Evolutionary conservation across 2,888 invertebrate genomes (phyloP), one percentile per base, ranked within the genome.

Genomic region (Drosophila phalerata): DNA sequence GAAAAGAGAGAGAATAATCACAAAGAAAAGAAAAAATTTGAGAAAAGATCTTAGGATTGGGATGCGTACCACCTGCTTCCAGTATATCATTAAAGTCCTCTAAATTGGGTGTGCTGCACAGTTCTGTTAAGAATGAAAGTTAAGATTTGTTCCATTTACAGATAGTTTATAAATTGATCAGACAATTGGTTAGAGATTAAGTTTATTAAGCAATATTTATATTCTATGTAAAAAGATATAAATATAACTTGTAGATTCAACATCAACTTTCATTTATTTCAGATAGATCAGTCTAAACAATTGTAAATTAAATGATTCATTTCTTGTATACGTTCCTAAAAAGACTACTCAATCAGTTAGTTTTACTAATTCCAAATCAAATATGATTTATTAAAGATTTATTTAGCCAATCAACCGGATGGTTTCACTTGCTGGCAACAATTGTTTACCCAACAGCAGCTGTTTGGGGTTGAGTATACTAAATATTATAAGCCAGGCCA

Each of bases 11-110:
- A 4, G 22, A 28, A 34, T 38, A 32, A 47, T 22, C 3, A 0
- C 25, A 52, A 30, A 64, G 42, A 69, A 34, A 34, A 22, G 3
- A 3, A 22, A 22, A 22, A 22, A 22, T 22, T 49, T 19, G 9
- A 45, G 9, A 47, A n/a, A 34, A 73, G 48, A 60, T 67, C 30
- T 60, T 51, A 61, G 52, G 37, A 53, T 13, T 52, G 8, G 45
- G 40, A 58, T 78, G 76, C 93, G 92, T 93, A 93, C 93, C 93
- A 90, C 91, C 92, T 88, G 92, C 83, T 87, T 93, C 93, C 93
- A 93, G 91, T 77, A 91, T 82, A 75, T 93, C 91, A 77, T 91
- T 90, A 88, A 93, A 93, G 91, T 93, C 93, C 90, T 93, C 93
- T 86, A 93, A 92, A 85, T 91, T 92, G 83, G 93, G 92, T 74